These are phyloP conservation scores for Zootermopsis nevadensis DNA, from an alignment of 2,888 invertebrate genomes.

Conservation along the genomic window DNA sequence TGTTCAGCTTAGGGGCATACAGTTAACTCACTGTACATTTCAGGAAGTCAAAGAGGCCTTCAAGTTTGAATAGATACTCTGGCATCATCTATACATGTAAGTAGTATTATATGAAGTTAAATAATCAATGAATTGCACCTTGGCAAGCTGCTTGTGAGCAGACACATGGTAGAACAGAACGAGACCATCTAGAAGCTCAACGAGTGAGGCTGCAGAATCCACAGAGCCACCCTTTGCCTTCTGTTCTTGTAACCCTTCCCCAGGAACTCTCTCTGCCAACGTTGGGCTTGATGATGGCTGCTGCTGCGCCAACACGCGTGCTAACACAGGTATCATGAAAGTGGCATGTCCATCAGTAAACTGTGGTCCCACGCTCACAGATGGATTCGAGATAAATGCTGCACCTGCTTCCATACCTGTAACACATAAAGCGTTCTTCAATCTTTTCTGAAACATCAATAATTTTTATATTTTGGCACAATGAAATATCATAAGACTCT, in stretches of 20 bases:
- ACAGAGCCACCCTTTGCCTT: slow-evolving; percentile 64
- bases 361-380: slow-evolving; percentile 4
- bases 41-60: too few species aligned
- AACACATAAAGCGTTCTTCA: background rate
- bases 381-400: slow-evolving; percentile 36
- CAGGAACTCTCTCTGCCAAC: slow-evolving; percentile 44
- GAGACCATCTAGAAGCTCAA: slow-evolving; percentile 74
- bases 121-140: slow-evolving; percentile 52
- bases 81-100: too few species aligned
- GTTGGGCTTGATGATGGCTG: slow-evolving; percentile 40
- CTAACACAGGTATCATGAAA: slow-evolving; percentile 48
- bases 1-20: too few species aligned
- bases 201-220: slow-evolving; percentile 65
- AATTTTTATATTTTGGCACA: too few species aligned
- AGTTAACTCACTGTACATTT: too few species aligned
- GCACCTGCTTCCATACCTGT: background rate
- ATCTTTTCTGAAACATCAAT: too few species aligned
- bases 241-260: slow-evolving; percentile 22
- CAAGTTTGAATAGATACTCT: too few species aligned
- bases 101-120: too few species aligned
- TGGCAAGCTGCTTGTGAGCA: slow-evolving; percentile 74
- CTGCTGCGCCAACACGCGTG: slow-evolving; percentile 49
- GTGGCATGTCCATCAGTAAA: slow-evolving; percentile 34
- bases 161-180: slow-evolving; percentile 75
- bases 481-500: too few species aligned